Conservation (phyloP, 2,888 invertebrate genomes). For the Xanthostigma xanthostigma region DNA sequence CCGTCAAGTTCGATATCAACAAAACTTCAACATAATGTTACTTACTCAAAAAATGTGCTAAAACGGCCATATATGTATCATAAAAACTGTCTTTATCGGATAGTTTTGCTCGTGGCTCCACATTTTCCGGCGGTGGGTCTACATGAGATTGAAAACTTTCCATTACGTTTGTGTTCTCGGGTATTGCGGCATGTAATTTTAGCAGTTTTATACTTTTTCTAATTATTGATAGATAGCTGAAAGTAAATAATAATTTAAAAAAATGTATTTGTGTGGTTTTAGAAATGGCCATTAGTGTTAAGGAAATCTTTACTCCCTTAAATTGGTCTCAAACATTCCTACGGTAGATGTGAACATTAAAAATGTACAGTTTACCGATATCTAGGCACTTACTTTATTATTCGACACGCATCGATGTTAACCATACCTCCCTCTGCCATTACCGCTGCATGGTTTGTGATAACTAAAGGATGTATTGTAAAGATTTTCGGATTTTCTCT, state of each 20-base stretch:
- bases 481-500: slow-evolving; percentile 38
- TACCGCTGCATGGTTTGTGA: slow-evolving; percentile 45
- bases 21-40: slow-evolving; percentile 5
- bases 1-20: too few relatives aligned
- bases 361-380: too few relatives aligned
- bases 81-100: slow-evolving; percentile 19
- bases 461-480: slow-evolving; percentile 35
- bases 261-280: slow-evolving; percentile 21
- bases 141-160: slow-evolving; percentile 23
- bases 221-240: slow-evolving; percentile 23
- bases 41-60: slow-evolving; percentile 22
- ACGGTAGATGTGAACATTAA: too few relatives aligned
- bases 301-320: too few relatives aligned
- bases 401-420: slow-evolving; percentile 20
- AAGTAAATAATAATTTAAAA: slow-evolving; percentile 11
- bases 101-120: slow-evolving; percentile 9
- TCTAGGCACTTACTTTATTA: slow-evolving; percentile 24
- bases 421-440: slow-evolving; percentile 44
- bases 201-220: slow-evolving; percentile 24
- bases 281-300: slow-evolving; percentile 31
- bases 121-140: slow-evolving; percentile 15
- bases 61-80: slow-evolving; percentile 19
- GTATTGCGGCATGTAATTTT: slow-evolving; percentile 27
- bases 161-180: slow-evolving; percentile 25
- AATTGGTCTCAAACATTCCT: too few relatives aligned